phyloP scores from a whole-genome alignment of 2,888 invertebrate genomes.

The Tribolium freemani region DNA sequence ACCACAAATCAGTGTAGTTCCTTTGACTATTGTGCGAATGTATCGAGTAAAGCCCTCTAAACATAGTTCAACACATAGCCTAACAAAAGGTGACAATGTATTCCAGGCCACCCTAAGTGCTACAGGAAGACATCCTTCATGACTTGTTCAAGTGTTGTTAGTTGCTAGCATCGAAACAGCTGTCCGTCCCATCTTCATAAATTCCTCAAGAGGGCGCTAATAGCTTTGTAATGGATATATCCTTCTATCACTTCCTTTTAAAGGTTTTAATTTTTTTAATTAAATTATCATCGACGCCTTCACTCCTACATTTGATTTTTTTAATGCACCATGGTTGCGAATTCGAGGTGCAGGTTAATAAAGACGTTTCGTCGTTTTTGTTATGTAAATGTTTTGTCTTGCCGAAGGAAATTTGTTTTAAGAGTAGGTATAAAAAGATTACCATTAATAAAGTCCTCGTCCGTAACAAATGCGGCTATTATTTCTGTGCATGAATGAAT shows the following conservation, averaged over 20 bases:
- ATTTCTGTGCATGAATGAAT: constrained; percentile 53
- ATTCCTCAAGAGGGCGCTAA: constrained; percentile 55
- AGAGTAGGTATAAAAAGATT: neutral
- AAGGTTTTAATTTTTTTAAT: constrained; percentile 43
- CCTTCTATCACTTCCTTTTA: constrained; percentile 47
- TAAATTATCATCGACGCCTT: constrained; percentile 38
- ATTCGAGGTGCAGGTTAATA: neutral
- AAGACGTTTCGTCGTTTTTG: too few relatives aligned
- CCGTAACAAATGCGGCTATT: constrained; percentile 44
- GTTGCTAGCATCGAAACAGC: constrained; percentile 38
- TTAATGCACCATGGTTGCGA: neutral
- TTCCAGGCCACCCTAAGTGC: constrained; percentile 44
- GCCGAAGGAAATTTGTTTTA: neutral
- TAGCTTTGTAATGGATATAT: constrained; percentile 52
- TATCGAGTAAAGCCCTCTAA: constrained; percentile 42
- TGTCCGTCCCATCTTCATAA: constrained; percentile 42
- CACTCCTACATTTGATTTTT: neutral
- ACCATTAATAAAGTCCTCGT: constrained; percentile 30
- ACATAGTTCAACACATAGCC: constrained; percentile 38
- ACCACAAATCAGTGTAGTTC: constrained; percentile 46
- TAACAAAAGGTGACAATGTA: constrained; percentile 48
- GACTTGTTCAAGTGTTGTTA: constrained; percentile 39
- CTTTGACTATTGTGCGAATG: constrained; percentile 41
- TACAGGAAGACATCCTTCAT: constrained; percentile 51
- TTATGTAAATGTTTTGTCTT: too few relatives aligned